phyloP scores from a whole-genome alignment of 2,113 vertebrate genomes.

The Quiscalus mexicanus region DNA sequence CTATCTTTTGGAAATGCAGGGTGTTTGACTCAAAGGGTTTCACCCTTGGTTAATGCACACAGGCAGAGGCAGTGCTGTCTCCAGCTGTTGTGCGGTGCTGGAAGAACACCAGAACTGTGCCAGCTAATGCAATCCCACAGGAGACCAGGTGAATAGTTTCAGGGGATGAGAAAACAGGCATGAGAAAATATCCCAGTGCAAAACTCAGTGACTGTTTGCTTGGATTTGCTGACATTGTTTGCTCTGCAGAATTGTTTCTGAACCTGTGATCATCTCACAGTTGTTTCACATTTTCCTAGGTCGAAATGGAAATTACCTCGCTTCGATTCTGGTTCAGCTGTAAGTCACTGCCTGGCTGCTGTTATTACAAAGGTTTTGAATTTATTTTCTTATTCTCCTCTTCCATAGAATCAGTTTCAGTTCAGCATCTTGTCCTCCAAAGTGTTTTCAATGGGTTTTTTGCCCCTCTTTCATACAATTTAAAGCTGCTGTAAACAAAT shows the following conservation, averaged over 20 bases:
- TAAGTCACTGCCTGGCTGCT: not conserved
- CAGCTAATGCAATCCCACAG: not conserved
- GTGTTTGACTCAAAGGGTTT: not conserved
- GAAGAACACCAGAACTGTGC: not conserved
- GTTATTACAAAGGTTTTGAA: not conserved
- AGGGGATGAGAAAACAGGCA: not conserved
- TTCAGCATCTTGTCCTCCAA: not conserved
- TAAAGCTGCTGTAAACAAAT: not conserved
- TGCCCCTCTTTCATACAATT: not conserved
- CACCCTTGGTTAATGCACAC: not conserved
- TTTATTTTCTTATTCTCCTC: not conserved
- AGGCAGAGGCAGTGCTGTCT: not conserved
- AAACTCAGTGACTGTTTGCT: not conserved
- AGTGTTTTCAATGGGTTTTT: not conserved
- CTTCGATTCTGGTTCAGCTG: not conserved
- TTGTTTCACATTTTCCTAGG: not conserved
- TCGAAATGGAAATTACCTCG: not conserved
- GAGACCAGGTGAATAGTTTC: not conserved
- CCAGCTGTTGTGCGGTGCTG: not conserved
- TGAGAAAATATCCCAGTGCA: not conserved
- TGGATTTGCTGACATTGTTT: not conserved
- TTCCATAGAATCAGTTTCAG: rapidly evolving
- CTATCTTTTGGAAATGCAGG: not conserved
- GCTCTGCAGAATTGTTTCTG: not conserved
- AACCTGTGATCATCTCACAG: not conserved